A percentile compares a stretch with the other conserved stretches of the same genome.
These are phyloP conservation scores for Brotogeris chrysoptera DNA, from an alignment of 2,797 vertebrate genomes.

Conservation along the genomic window DNA sequence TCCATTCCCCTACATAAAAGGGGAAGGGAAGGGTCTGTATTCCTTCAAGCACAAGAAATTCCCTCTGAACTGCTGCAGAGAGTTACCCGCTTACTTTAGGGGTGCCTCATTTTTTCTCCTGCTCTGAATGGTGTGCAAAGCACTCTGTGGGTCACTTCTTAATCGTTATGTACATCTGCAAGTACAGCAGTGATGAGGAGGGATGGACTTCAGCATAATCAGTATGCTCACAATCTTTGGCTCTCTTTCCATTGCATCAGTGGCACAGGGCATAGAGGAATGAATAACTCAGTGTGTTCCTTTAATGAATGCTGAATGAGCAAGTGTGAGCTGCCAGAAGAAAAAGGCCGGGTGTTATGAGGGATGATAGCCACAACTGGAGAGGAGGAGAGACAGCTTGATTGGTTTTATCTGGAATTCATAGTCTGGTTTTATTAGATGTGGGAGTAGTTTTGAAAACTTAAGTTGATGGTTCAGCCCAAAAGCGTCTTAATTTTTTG, in stretches of 20 bases:
- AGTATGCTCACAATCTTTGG: background rate
- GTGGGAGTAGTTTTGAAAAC: background rate
- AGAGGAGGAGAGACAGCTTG: background rate
- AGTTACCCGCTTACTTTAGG: background rate
- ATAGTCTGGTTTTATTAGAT: background rate
- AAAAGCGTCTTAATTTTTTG: background rate
- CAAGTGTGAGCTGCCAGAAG: background rate
- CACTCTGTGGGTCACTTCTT: background rate
- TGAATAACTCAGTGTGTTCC: slow-evolving; percentile 21
- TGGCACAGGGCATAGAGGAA: background rate
- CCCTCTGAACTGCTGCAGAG: background rate
- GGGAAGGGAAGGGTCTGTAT: background rate
- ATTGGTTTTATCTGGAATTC: background rate
- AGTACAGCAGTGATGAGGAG: background rate
- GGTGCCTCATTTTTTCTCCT: background rate
- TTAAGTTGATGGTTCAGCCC: background rate
- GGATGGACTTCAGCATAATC: background rate
- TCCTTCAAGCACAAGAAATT: background rate
- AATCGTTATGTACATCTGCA: background rate
- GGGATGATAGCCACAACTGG: rapidly evolving
- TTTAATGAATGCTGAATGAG: slow-evolving; percentile 11
- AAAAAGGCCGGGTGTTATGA: background rate
- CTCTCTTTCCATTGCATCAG: background rate
- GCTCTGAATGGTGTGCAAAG: background rate
- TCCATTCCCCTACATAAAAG: rapidly evolving